phyloP scores from a whole-genome alignment of 2,113 vertebrate genomes.

The Podilymbus podiceps region DNA sequence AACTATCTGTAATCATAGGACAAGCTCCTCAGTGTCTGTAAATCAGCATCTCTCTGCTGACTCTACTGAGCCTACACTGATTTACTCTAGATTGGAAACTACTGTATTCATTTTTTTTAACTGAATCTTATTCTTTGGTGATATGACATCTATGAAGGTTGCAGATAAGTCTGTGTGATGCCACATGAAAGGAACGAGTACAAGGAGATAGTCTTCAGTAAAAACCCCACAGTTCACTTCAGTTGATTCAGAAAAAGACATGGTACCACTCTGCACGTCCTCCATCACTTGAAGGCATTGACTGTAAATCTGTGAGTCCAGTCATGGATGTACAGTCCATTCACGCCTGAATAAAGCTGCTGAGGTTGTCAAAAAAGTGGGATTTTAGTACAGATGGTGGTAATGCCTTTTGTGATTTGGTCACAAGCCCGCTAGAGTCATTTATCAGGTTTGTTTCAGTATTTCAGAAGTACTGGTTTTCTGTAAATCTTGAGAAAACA shows the following conservation, averaged over 20 bases:
- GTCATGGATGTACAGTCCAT: accelerated
- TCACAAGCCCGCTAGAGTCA: background rate
- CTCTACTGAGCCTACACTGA: background rate
- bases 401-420: background rate
- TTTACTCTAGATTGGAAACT: background rate
- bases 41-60: constrained; percentile 20
- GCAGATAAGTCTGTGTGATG: background rate
- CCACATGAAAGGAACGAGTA: background rate
- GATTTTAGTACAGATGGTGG: background rate
- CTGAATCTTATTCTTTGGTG: background rate
- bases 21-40: background rate
- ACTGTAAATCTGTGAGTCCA: background rate
- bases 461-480: background rate
- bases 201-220: background rate
- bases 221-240: background rate
- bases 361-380: background rate
- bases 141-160: background rate
- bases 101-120: background rate
- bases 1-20: background rate
- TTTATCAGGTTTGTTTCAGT: accelerated
- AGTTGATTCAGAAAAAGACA: background rate
- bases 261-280: accelerated
- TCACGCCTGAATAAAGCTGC: background rate
- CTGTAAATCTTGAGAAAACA: background rate
- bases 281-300: background rate